phyloP scores from a whole-genome alignment of 2,797 vertebrate genomes.

The Morus bassanus region DNA sequence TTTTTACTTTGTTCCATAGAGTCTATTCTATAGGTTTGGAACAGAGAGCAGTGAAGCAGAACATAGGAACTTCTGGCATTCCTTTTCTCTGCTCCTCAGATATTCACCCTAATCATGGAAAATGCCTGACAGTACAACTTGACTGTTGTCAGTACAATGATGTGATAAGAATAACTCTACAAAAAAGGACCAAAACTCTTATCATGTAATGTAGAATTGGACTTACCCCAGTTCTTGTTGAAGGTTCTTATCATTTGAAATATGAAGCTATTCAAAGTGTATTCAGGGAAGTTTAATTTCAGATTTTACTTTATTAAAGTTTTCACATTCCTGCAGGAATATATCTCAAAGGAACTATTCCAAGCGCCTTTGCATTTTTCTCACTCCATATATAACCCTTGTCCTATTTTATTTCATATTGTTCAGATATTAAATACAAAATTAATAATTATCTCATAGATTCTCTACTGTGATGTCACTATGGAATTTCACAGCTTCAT shows the following conservation, averaged over 20 bases:
- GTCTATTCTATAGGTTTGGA: not conserved
- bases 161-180: not conserved
- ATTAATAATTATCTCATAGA: not conserved
- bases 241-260: not conserved
- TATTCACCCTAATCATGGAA: not conserved
- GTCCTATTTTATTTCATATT: not conserved
- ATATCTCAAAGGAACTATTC: not conserved
- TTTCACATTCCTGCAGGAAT: not conserved
- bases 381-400: not conserved
- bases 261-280: not conserved
- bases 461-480: not conserved
- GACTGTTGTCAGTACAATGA: not conserved
- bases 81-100: not conserved
- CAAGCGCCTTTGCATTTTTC: not conserved
- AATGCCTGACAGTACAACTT: not conserved
- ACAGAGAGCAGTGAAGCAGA: not conserved
- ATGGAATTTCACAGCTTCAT: not conserved
- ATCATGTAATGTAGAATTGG: not conserved
- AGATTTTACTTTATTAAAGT: not conserved
- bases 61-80: not conserved
- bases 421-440: not conserved
- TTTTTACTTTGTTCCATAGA: not conserved
- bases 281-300: not conserved
- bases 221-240: not conserved
- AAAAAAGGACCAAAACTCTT: not conserved